Evolutionary conservation across 2,113 vertebrate genomes (phyloP).

Genomic region (Agapornis roseicollis): DNA sequence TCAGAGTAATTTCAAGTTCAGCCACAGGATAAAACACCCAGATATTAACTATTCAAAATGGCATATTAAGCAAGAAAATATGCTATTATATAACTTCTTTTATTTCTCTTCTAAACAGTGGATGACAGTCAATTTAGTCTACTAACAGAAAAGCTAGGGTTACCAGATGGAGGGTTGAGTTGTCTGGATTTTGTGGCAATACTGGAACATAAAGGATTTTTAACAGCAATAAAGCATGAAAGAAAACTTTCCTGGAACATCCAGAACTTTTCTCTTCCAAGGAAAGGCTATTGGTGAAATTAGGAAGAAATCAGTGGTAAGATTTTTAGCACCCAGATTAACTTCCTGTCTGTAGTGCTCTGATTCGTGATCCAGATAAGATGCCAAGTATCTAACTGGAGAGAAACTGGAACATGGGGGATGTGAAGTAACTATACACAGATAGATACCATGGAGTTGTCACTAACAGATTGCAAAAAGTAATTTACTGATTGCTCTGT

Average conservation of each 20-base stretch:
- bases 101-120: background rate
- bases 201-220: conserved; percentile 54
- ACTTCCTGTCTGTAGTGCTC: background rate
- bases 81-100: background rate
- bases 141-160: conserved; percentile 39
- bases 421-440: background rate
- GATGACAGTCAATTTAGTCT: conserved; percentile 42
- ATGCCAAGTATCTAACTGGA: background rate
- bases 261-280: background rate
- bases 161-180: conserved; percentile 44
- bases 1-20: background rate
- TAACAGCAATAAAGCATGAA: background rate
- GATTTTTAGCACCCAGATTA: background rate
- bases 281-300: background rate
- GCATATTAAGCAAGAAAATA: background rate
- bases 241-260: background rate
- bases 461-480: background rate
- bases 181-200: conserved; percentile 57
- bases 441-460: background rate
- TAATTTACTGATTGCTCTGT: background rate
- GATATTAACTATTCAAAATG: background rate
- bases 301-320: background rate
- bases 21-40: background rate
- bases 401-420: background rate
- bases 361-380: background rate